These are phyloP conservation scores for Porites lobata DNA, from an alignment of 92 coral and sea anemone species.

Conservation along the genomic window DNA sequence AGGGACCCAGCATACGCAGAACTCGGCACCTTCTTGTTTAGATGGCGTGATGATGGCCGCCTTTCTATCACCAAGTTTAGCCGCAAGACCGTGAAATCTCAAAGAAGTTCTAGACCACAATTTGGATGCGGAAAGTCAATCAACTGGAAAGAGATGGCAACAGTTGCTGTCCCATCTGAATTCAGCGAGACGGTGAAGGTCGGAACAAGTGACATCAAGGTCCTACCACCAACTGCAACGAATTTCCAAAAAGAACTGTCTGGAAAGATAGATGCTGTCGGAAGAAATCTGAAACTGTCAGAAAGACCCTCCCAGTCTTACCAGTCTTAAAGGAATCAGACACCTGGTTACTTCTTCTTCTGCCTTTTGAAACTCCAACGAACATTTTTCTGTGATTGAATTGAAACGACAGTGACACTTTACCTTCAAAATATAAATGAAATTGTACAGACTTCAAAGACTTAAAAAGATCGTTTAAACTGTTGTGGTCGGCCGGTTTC, in stretches of 20 bases:
- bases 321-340: too few relatives aligned
- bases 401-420: too few relatives aligned
- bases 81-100: neutral
- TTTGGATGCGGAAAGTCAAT: constrained; percentile 49
- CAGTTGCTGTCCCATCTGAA: constrained; percentile 28
- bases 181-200: constrained; percentile 42
- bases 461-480: too few relatives aligned
- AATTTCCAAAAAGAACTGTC: neutral
- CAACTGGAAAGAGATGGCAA: constrained; percentile 44
- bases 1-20: constrained; percentile 46
- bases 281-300: neutral
- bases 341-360: too few relatives aligned
- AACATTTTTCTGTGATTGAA: too few relatives aligned
- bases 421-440: too few relatives aligned
- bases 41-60: constrained; percentile 21
- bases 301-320: neutral
- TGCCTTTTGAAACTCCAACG: too few relatives aligned
- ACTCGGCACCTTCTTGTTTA: constrained; percentile 48
- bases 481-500: too few relatives aligned
- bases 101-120: neutral
- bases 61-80: neutral
- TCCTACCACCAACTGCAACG: constrained; percentile 47
- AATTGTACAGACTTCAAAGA: too few relatives aligned
- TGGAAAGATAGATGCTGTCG: constrained; percentile 4
- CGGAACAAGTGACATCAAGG: constrained; percentile 50